These are phyloP conservation scores for Furcula furcula DNA, from an alignment of 2,888 invertebrate species.

Conservation along the genomic window DNA sequence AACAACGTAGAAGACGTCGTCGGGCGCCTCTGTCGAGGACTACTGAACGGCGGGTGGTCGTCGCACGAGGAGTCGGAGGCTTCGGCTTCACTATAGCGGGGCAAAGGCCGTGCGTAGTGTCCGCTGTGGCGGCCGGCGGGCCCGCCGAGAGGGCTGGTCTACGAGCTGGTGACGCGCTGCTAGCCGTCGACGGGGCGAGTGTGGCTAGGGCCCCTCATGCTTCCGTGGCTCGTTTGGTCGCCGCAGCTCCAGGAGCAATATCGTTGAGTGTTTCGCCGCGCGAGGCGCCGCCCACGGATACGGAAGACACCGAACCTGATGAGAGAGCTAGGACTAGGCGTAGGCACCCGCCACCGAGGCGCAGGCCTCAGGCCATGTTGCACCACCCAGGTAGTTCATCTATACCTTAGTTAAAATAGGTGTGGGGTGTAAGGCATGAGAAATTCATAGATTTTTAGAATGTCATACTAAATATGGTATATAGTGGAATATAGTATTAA, in stretches of 20 bases:
- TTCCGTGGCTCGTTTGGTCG: constrained; percentile 95
- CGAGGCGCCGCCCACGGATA: constrained; percentile 71
- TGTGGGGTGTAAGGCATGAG: background rate
- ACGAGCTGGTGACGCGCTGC: constrained; percentile 94
- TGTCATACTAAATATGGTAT: constrained; percentile 21
- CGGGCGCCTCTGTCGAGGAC: constrained; percentile 61
- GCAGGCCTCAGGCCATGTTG: constrained; percentile 60
- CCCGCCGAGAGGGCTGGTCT: constrained; percentile 96
- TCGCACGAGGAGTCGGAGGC: constrained; percentile 92
- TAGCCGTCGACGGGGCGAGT: constrained; percentile 95
- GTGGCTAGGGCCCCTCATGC: constrained; percentile 97
- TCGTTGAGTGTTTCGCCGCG: constrained; percentile 89
- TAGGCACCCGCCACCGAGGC: constrained; percentile 66
- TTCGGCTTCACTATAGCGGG: constrained; percentile 99
- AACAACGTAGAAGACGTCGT: constrained; percentile 70
- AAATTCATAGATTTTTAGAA: no score
- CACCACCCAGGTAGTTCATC: constrained; percentile 61
- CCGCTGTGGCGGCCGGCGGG: constrained; percentile 92
- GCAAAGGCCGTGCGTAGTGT: constrained; percentile 96
- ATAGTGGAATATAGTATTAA: constrained; percentile 15
- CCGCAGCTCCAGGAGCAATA: constrained; percentile 91
- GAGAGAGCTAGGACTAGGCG: constrained; percentile 65
- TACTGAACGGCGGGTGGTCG: constrained; percentile 91
- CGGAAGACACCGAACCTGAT: constrained; percentile 74
- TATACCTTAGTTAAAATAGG: background rate